phyloP scores from a whole-genome alignment of 2,113 vertebrate genomes.

The Spermophilus dauricus region DNA sequence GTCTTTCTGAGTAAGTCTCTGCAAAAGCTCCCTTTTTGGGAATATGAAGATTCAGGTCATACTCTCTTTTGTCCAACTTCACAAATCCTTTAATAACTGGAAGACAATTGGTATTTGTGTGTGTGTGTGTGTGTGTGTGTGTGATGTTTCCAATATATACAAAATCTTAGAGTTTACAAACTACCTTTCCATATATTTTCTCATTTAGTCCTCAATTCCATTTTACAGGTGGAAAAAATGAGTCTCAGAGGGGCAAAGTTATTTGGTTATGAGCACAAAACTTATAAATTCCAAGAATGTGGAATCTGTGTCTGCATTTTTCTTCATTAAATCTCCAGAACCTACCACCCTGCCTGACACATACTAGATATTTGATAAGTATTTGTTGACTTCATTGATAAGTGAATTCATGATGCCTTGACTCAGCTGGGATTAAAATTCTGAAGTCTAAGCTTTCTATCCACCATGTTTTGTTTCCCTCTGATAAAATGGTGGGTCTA shows the following conservation, averaged over 20 bases:
- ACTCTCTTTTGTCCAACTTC: slow-evolving; percentile 14
- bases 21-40: not conserved
- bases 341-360: not conserved
- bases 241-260: not conserved
- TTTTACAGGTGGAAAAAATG: not conserved
- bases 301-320: not conserved
- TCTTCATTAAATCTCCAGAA: not conserved
- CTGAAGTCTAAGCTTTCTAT: not conserved
- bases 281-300: not conserved
- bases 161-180: not conserved
- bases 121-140: not conserved
- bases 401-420: not conserved
- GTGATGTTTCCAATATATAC: not conserved
- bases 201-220: not conserved
- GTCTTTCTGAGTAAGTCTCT: not conserved
- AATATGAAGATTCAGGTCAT: not conserved
- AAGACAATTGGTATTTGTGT: not conserved
- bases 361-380: not conserved
- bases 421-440: not conserved
- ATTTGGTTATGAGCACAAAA: not conserved
- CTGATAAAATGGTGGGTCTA: not conserved
- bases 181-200: not conserved
- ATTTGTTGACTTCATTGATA: slow-evolving; percentile 27
- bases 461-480: not conserved
- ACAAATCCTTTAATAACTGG: not conserved